Evolutionary conservation across 1,140 invertebrate species (phyloP).

Genomic region (Tetramorium simillimum): DNA sequence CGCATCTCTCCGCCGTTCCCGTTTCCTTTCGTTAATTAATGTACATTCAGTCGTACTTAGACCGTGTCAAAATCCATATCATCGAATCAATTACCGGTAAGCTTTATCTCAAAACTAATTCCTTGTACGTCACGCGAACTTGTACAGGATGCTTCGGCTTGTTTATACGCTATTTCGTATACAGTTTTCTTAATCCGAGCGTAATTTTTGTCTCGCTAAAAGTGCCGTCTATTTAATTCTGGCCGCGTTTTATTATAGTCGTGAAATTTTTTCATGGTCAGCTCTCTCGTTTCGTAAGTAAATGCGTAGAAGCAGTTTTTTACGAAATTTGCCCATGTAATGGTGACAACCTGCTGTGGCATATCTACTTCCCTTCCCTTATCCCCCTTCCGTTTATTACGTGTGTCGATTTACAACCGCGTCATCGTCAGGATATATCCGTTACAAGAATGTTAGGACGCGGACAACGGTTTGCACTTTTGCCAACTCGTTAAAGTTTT

Average conservation of each 20-base stretch:
- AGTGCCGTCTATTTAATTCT: not conserved
- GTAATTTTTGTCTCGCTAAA: not conserved
- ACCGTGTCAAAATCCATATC: constrained; percentile 37
- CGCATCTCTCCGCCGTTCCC: not conserved
- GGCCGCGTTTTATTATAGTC: not conserved
- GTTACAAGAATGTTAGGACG: constrained; percentile 67
- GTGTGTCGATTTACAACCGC: constrained; percentile 65
- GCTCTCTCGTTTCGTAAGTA: not conserved
- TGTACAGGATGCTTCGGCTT: not conserved
- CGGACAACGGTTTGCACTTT: constrained; percentile 65
- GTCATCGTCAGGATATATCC: constrained; percentile 66
- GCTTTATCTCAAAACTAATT: constrained; percentile 3
- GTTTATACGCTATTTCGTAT: not conserved
- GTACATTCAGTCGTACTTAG: constrained; percentile 19
- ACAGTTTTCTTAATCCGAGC: not conserved
- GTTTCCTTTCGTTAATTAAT: constrained; percentile 56
- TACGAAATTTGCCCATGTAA: constrained; percentile 50
- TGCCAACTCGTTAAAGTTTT: constrained; percentile 59
- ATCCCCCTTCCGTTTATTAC: constrained; percentile 69
- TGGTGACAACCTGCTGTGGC: constrained; percentile 63
- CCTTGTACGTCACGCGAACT: not conserved
- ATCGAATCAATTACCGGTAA: constrained; percentile 13
- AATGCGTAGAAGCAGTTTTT: not conserved
- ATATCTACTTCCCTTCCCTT: constrained; percentile 43
- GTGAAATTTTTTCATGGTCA: not conserved